phyloP scores from a whole-genome alignment of 2,113 vertebrate genomes.

The Fulica atra region DNA sequence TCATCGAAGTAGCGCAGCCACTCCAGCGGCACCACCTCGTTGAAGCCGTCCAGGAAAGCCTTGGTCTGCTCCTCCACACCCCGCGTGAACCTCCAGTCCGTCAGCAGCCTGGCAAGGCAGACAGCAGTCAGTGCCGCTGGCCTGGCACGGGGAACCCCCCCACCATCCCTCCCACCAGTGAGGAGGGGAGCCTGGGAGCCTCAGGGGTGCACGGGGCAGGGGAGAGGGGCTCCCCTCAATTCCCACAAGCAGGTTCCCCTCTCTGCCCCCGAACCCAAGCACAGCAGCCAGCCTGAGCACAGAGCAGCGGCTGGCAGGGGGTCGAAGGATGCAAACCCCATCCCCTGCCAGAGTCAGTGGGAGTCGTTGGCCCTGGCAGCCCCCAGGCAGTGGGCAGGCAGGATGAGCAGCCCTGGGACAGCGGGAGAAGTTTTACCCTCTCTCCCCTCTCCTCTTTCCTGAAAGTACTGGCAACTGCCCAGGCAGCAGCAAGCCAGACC shows the following conservation, averaged over 20 bases:
- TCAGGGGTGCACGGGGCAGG: accelerated
- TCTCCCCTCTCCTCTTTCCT: constrained; percentile 60
- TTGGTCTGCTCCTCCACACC: constrained; percentile 97
- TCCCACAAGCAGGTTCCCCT: not conserved
- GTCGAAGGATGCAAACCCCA: not conserved
- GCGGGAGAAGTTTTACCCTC: not conserved
- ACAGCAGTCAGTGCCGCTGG: accelerated
- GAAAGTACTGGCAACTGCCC: constrained; percentile 47
- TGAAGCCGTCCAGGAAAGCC: constrained; percentile 96
- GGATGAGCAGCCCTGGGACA: not conserved
- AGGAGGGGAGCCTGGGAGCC: accelerated
- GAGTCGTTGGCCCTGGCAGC: not conserved
- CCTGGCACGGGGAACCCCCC: accelerated
- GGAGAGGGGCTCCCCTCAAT: not conserved
- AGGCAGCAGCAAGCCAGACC: constrained; percentile 41
- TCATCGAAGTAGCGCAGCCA: constrained; percentile 98
- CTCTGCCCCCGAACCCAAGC: not conserved
- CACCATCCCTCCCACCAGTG: not conserved
- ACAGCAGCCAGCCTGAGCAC: not conserved
- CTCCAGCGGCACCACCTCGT: constrained; percentile 94
- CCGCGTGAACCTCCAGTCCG: constrained; percentile 95
- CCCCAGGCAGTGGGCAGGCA: not conserved
- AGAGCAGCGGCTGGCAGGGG: accelerated
- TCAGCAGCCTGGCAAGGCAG: constrained; percentile 85
- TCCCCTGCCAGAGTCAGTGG: not conserved